A percentile compares a stretch with the other conserved stretches of the same genome.
phyloP scores from a whole-genome alignment of 2,113 vertebrate species.

The Rhegmatorhina hoffmannsi region DNA sequence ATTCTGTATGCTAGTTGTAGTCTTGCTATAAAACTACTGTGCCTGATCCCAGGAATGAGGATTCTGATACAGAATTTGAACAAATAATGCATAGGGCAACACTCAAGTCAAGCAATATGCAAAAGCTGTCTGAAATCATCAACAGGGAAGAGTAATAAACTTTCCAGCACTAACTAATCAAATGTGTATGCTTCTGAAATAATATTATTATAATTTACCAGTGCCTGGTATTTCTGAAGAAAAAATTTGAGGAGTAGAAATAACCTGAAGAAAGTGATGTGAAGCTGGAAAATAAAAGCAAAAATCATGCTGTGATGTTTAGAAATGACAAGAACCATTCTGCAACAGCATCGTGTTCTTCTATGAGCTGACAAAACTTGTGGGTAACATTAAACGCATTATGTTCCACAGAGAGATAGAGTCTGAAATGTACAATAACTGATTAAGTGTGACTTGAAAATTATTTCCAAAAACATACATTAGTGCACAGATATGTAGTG shows the following conservation, averaged over 20 bases:
- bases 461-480: background rate
- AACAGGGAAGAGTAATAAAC: background rate
- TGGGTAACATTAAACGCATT: background rate
- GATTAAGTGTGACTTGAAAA: background rate
- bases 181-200: background rate
- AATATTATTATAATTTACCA: background rate
- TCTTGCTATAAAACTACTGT: background rate
- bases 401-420: background rate
- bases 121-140: background rate
- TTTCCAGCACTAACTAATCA: background rate
- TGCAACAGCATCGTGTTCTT: background rate
- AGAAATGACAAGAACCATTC: background rate
- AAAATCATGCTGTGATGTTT: background rate
- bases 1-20: background rate
- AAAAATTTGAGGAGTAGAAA: background rate
- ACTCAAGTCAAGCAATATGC: background rate
- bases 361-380: background rate
- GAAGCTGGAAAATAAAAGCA: slow-evolving; percentile 26
- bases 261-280: background rate
- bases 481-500: background rate
- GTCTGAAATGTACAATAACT: background rate
- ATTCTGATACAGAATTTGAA: background rate
- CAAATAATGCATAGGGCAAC: background rate
- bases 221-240: slow-evolving; percentile 1
- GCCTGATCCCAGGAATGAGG: background rate